Evolutionary conservation across 2,113 vertebrate species (phyloP).

Genomic region (Litocranius walleri): DNA sequence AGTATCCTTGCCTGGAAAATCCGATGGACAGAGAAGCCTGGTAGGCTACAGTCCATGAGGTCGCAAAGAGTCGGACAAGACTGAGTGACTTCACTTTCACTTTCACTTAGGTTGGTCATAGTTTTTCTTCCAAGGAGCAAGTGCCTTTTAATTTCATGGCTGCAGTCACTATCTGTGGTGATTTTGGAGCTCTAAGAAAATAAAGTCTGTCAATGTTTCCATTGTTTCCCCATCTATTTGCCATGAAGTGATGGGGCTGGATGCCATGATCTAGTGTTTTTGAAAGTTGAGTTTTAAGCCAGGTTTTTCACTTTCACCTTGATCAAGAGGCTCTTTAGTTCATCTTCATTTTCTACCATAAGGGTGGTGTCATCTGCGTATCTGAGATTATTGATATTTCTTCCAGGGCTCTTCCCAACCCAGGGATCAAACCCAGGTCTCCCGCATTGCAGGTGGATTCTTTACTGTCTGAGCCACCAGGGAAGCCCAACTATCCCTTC

Average conservation of each 20-base stretch:
- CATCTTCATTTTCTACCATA: not conserved
- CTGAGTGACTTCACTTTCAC: too few relatives aligned
- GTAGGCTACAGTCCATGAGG: too few relatives aligned
- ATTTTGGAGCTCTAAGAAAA: not conserved
- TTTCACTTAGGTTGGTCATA: not conserved
- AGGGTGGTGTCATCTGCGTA: not conserved
- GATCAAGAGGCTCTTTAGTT: not conserved
- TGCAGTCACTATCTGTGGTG: not conserved
- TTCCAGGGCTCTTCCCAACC: not conserved
- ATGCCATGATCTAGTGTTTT: not conserved
- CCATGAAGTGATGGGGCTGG: not conserved
- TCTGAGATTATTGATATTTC: not conserved
- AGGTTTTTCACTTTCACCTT: not conserved
- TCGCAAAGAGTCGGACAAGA: too few relatives aligned
- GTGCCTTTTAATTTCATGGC: not conserved
- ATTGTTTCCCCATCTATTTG: not conserved
- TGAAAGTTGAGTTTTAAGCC: not conserved
- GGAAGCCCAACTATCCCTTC: not conserved
- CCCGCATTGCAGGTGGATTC: rapidly evolving
- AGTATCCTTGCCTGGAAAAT: too few relatives aligned
- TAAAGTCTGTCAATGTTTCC: not conserved
- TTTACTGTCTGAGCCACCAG: not conserved
- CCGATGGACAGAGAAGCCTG: too few relatives aligned
- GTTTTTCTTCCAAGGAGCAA: not conserved
- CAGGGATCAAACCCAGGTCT: not conserved